Evolutionary conservation across 92 coral and sea anemone species (phyloP).

Genomic region (Palythoa grandis): DNA sequence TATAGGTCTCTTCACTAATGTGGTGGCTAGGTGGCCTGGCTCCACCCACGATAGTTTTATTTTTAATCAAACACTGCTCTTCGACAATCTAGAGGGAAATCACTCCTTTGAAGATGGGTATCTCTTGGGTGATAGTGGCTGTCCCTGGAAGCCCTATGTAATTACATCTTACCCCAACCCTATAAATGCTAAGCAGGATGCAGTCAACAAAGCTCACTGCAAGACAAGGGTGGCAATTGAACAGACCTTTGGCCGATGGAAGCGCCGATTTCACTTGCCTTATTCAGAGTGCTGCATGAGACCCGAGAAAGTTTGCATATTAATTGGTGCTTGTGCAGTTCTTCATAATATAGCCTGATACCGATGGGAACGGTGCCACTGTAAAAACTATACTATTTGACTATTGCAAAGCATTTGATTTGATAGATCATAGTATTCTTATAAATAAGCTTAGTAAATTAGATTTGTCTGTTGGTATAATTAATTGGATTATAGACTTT

Average conservation of each 20-base stretch:
- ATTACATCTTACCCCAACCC: conserved; percentile 44
- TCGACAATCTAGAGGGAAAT: not conserved
- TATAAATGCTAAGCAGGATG: conserved; percentile 9
- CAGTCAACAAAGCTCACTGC: conserved; percentile 31
- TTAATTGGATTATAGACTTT: not conserved
- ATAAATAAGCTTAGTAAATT: too few relatives aligned
- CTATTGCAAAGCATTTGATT: too few relatives aligned
- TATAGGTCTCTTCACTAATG: conserved; percentile 42
- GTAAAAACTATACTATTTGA: too few relatives aligned
- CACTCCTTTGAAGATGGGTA: conserved; percentile 45
- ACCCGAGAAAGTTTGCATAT: conserved; percentile 40
- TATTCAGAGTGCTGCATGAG: conserved; percentile 39
- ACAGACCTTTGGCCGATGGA: conserved; percentile 49
- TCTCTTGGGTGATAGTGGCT: conserved; percentile 59
- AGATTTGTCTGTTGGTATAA: not conserved
- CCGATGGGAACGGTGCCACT: too few relatives aligned
- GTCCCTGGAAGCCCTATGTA: conserved; percentile 38
- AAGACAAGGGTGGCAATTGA: conserved; percentile 32
- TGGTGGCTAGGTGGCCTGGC: conserved; percentile 54
- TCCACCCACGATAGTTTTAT: conserved; percentile 45
- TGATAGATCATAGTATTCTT: not conserved
- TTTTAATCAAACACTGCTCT: not conserved
- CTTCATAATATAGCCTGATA: conserved; percentile 54
- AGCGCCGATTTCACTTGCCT: conserved; percentile 38
- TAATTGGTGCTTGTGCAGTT: conserved; percentile 45